phyloP scores from a whole-genome alignment of 2,888 invertebrate genomes.

The Drosophila yooni region DNA sequence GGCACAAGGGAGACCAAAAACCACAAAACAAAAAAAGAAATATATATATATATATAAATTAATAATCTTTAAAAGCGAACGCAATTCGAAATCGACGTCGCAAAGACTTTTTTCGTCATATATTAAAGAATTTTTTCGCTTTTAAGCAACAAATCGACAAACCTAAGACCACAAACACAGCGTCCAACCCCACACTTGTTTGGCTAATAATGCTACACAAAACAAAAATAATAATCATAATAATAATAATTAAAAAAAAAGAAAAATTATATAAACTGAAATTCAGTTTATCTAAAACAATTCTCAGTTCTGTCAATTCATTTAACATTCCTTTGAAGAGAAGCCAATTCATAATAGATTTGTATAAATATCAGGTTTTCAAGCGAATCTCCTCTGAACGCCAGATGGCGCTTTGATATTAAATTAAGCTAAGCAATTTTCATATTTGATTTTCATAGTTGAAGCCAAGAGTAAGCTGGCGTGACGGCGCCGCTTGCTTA shows the following conservation, averaged over 20 bases:
- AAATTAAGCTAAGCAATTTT: slow-evolving; percentile 20
- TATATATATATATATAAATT: neutral
- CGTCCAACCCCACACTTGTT: neutral
- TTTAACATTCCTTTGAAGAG: neutral
- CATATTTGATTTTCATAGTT: slow-evolving; percentile 23
- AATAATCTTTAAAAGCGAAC: neutral
- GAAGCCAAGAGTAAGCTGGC: slow-evolving; percentile 35
- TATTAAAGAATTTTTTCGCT: neutral
- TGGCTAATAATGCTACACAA: neutral
- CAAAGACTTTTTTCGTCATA: neutral
- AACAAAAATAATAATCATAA: neutral
- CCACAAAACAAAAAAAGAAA: neutral
- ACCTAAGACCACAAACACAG: neutral
- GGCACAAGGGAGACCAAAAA: slow-evolving; percentile 2
- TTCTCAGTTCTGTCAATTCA: neutral
- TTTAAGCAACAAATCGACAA: neutral
- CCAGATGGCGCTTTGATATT: slow-evolving; percentile 9
- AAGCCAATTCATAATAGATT: neutral
- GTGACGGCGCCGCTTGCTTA: slow-evolving; percentile 78
- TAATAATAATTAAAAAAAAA: neutral
- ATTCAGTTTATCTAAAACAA: neutral
- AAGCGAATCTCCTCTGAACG: neutral
- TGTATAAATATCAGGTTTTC: neutral
- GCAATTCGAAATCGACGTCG: neutral
- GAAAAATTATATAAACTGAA: neutral